Percentiles rank a stretch among this genome's conserved stretches.
phyloP scores from a whole-genome alignment of 2,113 vertebrate genomes.

The Gavia stellata region DNA sequence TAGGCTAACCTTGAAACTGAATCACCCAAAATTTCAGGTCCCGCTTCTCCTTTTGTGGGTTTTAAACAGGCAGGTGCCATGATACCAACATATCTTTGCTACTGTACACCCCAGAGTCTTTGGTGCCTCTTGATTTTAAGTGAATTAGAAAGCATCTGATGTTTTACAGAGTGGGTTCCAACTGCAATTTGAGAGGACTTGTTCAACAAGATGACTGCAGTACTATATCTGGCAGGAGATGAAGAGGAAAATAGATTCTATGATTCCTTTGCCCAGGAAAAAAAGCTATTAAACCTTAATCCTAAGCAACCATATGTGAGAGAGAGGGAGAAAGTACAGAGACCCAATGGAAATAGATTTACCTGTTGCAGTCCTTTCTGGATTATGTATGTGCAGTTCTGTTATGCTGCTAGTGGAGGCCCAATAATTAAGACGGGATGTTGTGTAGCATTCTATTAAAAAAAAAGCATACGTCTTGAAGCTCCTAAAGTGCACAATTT shows the following conservation, averaged over 20 bases:
- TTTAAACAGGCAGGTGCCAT: background rate
- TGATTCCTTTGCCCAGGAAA: background rate
- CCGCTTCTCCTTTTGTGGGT: background rate
- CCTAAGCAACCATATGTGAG: background rate
- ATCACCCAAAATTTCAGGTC: background rate
- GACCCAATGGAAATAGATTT: background rate
- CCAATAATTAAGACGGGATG: background rate
- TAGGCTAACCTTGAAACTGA: background rate
- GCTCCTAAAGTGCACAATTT: background rate
- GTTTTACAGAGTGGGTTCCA: background rate
- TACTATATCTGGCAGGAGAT: background rate
- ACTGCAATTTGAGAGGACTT: background rate
- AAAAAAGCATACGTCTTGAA: background rate
- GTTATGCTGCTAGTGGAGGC: background rate
- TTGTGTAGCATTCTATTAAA: background rate
- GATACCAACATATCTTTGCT: rapidly evolving
- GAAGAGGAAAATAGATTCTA: background rate
- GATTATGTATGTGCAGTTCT: background rate
- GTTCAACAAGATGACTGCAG: background rate
- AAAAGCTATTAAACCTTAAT: background rate
- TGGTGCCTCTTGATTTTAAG: background rate
- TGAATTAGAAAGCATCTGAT: background rate
- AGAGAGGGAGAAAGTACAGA: background rate
- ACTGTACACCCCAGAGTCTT: rapidly evolving
- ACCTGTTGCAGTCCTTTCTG: background rate